phyloP scores from a whole-genome alignment of 2,113 vertebrate genomes.

The Odobenus rosmarus region DNA sequence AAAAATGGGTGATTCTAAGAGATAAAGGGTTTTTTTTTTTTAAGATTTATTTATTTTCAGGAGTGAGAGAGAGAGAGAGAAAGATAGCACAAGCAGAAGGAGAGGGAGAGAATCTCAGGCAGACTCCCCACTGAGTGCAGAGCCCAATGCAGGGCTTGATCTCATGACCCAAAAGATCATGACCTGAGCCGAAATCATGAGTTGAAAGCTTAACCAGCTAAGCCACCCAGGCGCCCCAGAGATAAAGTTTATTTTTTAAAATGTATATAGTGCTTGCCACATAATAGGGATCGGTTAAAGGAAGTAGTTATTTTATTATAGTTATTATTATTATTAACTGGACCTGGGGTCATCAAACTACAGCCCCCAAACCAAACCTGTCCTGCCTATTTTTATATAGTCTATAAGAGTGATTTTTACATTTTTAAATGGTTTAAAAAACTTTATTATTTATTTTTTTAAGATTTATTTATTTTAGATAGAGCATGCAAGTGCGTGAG shows the following conservation, averaged over 20 bases:
- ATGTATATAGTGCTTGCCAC: not conserved
- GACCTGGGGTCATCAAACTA: not conserved
- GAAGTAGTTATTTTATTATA: not conserved
- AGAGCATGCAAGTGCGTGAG: not conserved
- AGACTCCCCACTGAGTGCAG: not conserved
- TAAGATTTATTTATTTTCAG: not conserved
- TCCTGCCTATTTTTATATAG: not conserved
- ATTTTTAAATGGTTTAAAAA: constrained; percentile 23
- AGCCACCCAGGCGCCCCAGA: not conserved
- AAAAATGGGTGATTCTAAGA: not conserved
- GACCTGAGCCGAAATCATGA: not conserved
- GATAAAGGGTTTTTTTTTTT: not conserved
- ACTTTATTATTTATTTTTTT: not conserved
- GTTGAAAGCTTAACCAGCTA: not conserved
- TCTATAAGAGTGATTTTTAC: not conserved
- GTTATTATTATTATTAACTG: not conserved
- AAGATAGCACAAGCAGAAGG: not conserved
- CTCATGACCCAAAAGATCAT: not conserved
- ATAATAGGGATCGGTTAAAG: not conserved
- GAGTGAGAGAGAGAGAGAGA: not conserved
- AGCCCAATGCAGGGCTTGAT: not conserved
- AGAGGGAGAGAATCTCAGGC: not conserved
- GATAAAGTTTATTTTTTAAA: not conserved
- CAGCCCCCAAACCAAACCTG: not conserved
- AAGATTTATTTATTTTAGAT: not conserved